Evolutionary conservation across 2,797 vertebrate genomes (phyloP), one percentile per base, ranked within the genome.

Genomic region (Semotilus atromaculatus): DNA sequence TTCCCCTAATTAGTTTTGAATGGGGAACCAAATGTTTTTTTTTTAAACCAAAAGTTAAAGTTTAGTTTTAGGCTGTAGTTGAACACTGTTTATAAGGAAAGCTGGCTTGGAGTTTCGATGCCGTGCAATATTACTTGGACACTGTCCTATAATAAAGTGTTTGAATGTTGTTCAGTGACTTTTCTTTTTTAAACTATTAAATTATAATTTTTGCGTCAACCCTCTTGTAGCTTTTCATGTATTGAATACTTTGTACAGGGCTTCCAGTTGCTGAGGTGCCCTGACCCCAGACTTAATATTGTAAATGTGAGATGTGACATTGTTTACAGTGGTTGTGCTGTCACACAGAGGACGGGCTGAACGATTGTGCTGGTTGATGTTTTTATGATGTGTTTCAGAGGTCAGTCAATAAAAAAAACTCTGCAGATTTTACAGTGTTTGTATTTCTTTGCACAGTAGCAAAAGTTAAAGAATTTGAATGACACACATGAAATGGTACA

Each of bases 341-440:
- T 70, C 62, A 84, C 76, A 77, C 45, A 34, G 38, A 74, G 80
- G 79, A 48, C 51, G 23, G 82, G 55, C 36, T n/a, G 79, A 90
- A 88, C 81, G 87, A 89, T 85, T 85, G 88, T 90, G 83, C 91
- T 89, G 34, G 51, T 88, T 87, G 83, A 80, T 81, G 86, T 89
- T 88, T 74, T 91, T 88, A 86, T 90, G 85, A 60, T 89, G 90
- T 91, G 88, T 91, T 91, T 93, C 89, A 85, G 80, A 93, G 89
- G 38, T 90, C 81, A 88, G 87, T 66, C 83, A 91, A 91, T 92
- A 89, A 92, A 93, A 85, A 74, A 40, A 72, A 14, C 34, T 48
- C 67, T 73, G 36, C 53, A n/a, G 19, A 60, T 81, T 85, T 58
- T 29, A 55, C 53, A 67, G 60, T 74, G 1, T 40, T 82, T 21